A percentile compares a stretch with the other conserved stretches of the same genome.
phyloP scores from a whole-genome alignment of 64 coral and sea anemone species.

The Pachyseris speciosa region DNA sequence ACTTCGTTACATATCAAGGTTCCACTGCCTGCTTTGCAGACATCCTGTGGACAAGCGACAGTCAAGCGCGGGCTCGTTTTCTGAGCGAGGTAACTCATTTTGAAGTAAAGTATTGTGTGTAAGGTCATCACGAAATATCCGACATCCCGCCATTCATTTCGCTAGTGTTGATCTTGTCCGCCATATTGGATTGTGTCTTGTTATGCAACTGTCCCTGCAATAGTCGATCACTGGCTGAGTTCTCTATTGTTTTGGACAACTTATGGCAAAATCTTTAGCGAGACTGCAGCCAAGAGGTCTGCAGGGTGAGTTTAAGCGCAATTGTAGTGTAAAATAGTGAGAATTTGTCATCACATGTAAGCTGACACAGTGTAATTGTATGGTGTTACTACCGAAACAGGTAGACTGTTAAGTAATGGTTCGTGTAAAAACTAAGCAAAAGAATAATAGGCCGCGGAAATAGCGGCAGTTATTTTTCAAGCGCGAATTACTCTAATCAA shows the following conservation, averaged over 20 bases:
- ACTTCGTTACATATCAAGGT: too few species aligned
- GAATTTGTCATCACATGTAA: too few species aligned
- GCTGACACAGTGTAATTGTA: too few species aligned
- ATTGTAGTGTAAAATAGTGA: neutral
- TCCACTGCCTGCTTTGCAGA: too few species aligned
- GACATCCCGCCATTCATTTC: constrained; percentile 16
- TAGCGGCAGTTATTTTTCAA: too few species aligned
- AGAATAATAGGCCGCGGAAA: too few species aligned
- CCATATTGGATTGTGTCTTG: constrained; percentile 15
- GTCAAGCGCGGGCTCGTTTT: neutral
- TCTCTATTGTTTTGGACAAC: neutral
- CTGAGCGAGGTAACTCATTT: neutral
- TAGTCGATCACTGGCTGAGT: neutral
- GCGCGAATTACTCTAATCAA: too few species aligned
- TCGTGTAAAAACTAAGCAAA: too few species aligned
- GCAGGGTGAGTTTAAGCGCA: neutral
- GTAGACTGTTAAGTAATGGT: too few species aligned
- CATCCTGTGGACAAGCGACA: too few species aligned
- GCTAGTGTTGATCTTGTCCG: neutral
- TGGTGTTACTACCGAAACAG: too few species aligned
- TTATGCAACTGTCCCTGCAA: constrained; percentile 6
- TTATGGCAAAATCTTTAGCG: constrained; percentile 51
- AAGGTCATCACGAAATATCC: neutral
- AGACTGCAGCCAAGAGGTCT: constrained; percentile 44
- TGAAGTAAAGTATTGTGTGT: neutral